Conservation (phyloP, 1,140 invertebrate species). For the Uloborus diversus region DNA sequence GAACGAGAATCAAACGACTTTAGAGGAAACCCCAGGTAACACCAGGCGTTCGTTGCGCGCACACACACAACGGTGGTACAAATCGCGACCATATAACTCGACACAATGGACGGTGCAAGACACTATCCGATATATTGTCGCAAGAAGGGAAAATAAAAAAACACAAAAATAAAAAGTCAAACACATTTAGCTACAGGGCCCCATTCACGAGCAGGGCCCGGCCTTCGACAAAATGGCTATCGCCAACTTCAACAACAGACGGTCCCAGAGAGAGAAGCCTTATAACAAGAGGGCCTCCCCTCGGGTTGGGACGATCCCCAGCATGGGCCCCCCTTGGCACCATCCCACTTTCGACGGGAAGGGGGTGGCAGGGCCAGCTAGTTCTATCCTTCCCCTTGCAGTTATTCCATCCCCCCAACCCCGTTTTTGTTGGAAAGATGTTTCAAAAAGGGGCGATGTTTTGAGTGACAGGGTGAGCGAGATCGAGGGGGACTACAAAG, state of each 20-base stretch:
- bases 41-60: too few relatives aligned
- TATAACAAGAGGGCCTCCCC: slow-evolving; percentile 15
- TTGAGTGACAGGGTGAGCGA: slow-evolving; percentile 38
- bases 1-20: not conserved
- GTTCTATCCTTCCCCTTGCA: not conserved
- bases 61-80: not conserved
- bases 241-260: slow-evolving; percentile 19
- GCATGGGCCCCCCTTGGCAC: slow-evolving; percentile 35
- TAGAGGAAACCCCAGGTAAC: too few relatives aligned
- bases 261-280: slow-evolving; percentile 18
- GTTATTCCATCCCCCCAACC: too few relatives aligned
- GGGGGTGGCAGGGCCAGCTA: not conserved
- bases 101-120: slow-evolving; percentile 18
- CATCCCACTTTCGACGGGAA: slow-evolving; percentile 30
- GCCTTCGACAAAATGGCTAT: slow-evolving; percentile 46
- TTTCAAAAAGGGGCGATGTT: slow-evolving; percentile 50
- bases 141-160: not conserved
- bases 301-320: slow-evolving; percentile 18
- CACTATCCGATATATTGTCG: not conserved
- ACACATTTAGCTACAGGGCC: slow-evolving; percentile 13
- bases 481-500: not conserved
- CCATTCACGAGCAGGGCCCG: slow-evolving; percentile 6
- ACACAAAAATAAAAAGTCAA: not conserved
- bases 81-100: not conserved
- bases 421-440: slow-evolving; percentile 51